Conservation (phyloP, 2,888 invertebrate species). For the Lobophora halterata region DNA sequence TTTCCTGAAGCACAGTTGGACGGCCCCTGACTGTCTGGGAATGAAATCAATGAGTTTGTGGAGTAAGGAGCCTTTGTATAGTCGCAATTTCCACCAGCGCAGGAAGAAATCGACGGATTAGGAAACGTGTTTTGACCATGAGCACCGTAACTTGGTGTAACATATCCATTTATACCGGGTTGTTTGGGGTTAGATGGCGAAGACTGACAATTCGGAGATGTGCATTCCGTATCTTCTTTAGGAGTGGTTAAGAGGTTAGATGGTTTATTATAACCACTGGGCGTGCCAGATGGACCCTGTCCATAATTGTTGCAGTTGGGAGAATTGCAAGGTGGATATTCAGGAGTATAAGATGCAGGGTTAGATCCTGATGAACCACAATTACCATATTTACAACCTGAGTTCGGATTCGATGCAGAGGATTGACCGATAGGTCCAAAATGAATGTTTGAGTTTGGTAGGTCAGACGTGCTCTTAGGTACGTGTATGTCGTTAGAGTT, state of each 20-base stretch:
- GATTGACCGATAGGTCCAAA: slow-evolving; percentile 12
- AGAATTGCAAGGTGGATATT: slow-evolving; percentile 28
- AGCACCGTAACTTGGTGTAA: slow-evolving; percentile 16
- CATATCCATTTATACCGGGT: slow-evolving; percentile 3
- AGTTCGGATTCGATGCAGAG: slow-evolving; percentile 12
- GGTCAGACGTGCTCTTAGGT: slow-evolving; percentile 1
- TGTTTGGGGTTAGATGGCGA: slow-evolving; percentile 2
- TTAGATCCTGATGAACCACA: slow-evolving; percentile 20
- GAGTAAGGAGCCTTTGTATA: slow-evolving; percentile 22
- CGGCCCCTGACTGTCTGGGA: slow-evolving; percentile 8
- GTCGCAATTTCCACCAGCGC: slow-evolving; percentile 27
- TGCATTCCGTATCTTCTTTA: slow-evolving; percentile 43
- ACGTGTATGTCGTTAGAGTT: slow-evolving; percentile 21
- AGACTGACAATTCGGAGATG: slow-evolving; percentile 25
- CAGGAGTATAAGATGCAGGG: slow-evolving; percentile 19
- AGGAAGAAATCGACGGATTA: slow-evolving; percentile 13
- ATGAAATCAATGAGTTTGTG: slow-evolving; percentile 6
- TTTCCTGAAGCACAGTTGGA: slow-evolving; percentile 34
- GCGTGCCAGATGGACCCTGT: slow-evolving; percentile 26
- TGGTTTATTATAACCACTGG: slow-evolving; percentile 39
- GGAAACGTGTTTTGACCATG: slow-evolving; percentile 13
- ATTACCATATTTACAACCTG: slow-evolving; percentile 30
- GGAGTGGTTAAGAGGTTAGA: slow-evolving; percentile 50
- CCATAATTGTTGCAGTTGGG: slow-evolving; percentile 32
- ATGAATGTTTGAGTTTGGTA: slow-evolving; percentile 13